phyloP scores from a whole-genome alignment of 2,113 vertebrate genomes.

The Cebus imitator region DNA sequence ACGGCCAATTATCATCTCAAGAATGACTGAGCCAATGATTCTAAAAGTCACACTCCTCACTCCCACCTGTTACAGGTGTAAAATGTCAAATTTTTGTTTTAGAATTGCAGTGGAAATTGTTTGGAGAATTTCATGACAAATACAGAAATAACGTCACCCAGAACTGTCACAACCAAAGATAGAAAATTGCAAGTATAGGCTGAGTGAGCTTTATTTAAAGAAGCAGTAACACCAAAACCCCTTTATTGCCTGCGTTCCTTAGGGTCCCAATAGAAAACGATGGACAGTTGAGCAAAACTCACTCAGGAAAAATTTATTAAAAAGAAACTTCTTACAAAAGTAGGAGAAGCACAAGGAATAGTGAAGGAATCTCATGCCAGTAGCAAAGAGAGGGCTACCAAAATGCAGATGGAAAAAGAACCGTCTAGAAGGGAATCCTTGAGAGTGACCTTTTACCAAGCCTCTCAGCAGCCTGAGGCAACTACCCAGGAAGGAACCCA shows the following conservation, averaged over 20 bases:
- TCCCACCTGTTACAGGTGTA: slow-evolving; percentile 43
- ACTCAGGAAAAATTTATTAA: not conserved
- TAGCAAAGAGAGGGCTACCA: not conserved
- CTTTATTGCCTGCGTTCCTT: not conserved
- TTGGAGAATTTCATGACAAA: slow-evolving; percentile 53
- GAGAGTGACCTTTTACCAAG: not conserved
- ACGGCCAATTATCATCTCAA: slow-evolving; percentile 45
- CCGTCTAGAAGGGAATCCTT: not conserved
- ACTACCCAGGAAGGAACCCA: not conserved
- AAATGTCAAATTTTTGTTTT: slow-evolving; percentile 45
- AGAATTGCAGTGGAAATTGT: slow-evolving; percentile 47
- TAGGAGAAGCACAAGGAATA: not conserved
- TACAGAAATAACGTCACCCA: slow-evolving; percentile 45
- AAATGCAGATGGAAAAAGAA: not conserved
- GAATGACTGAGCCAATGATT: not conserved
- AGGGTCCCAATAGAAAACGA: not conserved
- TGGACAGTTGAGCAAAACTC: not conserved
- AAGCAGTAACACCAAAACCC: not conserved
- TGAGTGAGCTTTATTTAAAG: slow-evolving; percentile 37
- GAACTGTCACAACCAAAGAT: slow-evolving; percentile 29
- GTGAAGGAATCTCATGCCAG: not conserved
- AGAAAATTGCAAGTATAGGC: slow-evolving; percentile 19
- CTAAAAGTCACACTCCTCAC: not conserved
- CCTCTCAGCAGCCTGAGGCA: not conserved
- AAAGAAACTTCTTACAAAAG: not conserved